Evolutionary conservation across 2,113 vertebrate species (phyloP).

Genomic region (Hydrochoerus hydrochaeris): DNA sequence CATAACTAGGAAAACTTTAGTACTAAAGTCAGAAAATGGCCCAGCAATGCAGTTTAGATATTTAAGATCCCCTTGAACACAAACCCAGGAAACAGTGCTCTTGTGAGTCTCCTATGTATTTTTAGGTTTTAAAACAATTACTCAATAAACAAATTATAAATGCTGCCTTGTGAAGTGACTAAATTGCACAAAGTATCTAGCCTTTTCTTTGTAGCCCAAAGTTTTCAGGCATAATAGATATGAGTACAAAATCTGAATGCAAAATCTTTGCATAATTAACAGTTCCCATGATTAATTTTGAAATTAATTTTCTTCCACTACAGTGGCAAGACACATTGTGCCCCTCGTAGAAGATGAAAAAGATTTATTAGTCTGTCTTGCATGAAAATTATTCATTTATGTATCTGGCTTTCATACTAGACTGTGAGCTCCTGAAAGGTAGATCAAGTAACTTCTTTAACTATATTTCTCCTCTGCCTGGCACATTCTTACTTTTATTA

Average conservation of each 20-base stretch:
- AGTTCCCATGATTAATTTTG: conserved; percentile 41
- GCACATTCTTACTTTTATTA: background rate
- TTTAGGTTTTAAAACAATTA: background rate
- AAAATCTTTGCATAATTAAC: background rate
- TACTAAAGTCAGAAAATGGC: background rate
- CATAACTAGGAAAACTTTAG: background rate
- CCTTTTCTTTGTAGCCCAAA: background rate
- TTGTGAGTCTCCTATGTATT: background rate
- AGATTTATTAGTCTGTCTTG: conserved; percentile 24
- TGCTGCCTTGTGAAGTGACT: background rate
- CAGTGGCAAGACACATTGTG: background rate
- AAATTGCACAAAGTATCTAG: background rate
- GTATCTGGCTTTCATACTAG: background rate
- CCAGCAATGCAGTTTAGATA: background rate
- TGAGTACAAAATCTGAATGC: background rate
- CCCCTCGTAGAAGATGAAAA: background rate
- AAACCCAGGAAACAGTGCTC: background rate
- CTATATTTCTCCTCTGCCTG: background rate
- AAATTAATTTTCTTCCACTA: background rate
- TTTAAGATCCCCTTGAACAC: background rate
- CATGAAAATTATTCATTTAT: conserved; percentile 53
- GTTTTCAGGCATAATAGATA: background rate
- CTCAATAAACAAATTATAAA: background rate
- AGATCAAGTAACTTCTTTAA: conserved; percentile 18
- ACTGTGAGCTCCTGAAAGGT: background rate